Percentiles rank a stretch among this genome's conserved stretches.
Evolutionary conservation across 2,113 vertebrate genomes (phyloP).

Genomic region (Anhinga rufa): DNA sequence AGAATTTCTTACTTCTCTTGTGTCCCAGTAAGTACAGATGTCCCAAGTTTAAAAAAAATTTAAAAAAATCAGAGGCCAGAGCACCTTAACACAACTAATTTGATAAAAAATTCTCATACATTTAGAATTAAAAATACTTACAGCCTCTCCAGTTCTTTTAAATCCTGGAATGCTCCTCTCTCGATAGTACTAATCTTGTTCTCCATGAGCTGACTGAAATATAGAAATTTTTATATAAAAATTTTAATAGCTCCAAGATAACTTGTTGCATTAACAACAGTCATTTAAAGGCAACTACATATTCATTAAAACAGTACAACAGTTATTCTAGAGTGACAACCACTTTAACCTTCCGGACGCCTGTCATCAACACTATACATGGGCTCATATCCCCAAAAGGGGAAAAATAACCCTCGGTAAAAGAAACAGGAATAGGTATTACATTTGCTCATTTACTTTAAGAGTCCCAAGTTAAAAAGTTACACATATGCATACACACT

Average conservation of each 20-base stretch:
- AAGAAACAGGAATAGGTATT: background rate
- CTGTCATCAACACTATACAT: background rate
- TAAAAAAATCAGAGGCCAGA: background rate
- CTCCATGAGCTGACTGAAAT: constrained; percentile 97
- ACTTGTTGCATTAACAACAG: constrained; percentile 17
- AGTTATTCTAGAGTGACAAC: background rate
- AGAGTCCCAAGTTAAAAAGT: background rate
- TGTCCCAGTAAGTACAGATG: background rate
- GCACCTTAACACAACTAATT: background rate
- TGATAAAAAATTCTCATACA: background rate
- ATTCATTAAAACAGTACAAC: background rate
- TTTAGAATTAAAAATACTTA: constrained; percentile 78
- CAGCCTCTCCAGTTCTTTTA: constrained; percentile 98
- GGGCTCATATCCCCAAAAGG: background rate
- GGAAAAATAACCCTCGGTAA: background rate
- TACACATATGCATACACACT: background rate
- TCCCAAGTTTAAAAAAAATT: background rate
- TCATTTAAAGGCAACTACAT: background rate
- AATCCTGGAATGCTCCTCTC: constrained; percentile 96
- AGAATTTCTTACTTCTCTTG: background rate
- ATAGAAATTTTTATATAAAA: constrained; percentile 12
- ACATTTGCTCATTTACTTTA: constrained; percentile 18
- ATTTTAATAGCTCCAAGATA: constrained; percentile 11
- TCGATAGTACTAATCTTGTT: constrained; percentile 97
- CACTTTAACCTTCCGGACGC: background rate